These are phyloP conservation scores for Sialia sialis DNA, from an alignment of 2,113 vertebrate species.

Conservation along the genomic window DNA sequence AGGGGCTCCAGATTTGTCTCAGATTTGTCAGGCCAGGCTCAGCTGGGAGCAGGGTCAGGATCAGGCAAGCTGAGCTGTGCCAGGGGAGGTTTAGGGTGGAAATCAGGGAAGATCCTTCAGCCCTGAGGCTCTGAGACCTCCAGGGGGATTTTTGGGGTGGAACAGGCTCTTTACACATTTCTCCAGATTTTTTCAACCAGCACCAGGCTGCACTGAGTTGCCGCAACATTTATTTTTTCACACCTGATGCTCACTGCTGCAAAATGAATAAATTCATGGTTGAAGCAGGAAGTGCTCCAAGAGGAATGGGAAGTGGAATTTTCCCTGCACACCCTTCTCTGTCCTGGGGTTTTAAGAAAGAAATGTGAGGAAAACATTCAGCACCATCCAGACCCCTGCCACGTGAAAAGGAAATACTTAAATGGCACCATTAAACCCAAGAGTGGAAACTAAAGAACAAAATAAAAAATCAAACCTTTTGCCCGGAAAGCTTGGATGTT, in stretches of 20 bases:
- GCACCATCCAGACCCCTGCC: background rate
- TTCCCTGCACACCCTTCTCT: background rate
- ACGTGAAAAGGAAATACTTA: background rate
- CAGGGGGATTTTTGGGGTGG: background rate
- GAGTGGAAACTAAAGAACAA: background rate
- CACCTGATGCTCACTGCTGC: background rate
- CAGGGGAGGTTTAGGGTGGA: background rate
- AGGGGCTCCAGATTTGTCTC: background rate
- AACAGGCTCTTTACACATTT: background rate
- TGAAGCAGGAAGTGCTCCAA: background rate
- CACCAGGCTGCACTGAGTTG: background rate
- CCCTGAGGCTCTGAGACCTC: background rate
- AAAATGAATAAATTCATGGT: rapidly evolving
- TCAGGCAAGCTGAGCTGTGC: background rate
- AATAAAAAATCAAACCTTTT: background rate
- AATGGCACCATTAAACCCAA: background rate
- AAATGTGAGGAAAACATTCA: rapidly evolving
- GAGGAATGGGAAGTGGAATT: background rate
- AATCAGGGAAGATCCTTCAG: background rate
- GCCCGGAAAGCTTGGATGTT: background rate
- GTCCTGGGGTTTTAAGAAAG: background rate
- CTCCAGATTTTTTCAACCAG: background rate
- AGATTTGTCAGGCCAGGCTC: background rate
- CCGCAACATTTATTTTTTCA: background rate
- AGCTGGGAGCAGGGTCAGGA: background rate